phyloP scores from a whole-genome alignment of 2,113 vertebrate genomes.

The Fulmarus glacialis region DNA sequence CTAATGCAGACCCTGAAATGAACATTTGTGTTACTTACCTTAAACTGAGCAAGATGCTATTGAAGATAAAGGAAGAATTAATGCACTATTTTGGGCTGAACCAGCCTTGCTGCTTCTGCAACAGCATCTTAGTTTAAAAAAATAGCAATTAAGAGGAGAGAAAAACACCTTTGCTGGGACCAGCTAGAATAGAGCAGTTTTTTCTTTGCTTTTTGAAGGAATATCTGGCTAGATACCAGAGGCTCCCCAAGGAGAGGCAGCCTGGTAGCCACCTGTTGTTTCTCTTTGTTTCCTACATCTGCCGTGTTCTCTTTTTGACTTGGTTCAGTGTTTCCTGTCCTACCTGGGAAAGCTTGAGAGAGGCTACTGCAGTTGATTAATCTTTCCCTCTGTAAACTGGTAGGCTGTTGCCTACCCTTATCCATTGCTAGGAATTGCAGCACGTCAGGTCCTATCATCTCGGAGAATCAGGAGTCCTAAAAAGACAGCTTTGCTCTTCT shows the following conservation, averaged over 20 bases:
- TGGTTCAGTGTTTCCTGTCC: background rate
- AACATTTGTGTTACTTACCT: background rate
- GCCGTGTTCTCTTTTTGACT: background rate
- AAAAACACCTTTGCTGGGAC: background rate
- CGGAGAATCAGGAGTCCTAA: fast-evolving
- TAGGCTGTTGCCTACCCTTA: background rate
- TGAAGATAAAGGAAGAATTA: background rate
- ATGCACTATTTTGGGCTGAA: background rate
- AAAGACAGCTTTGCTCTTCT: background rate
- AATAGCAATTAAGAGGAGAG: background rate
- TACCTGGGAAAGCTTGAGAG: background rate
- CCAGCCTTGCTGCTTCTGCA: background rate
- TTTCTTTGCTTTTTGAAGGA: background rate
- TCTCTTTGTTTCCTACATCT: background rate
- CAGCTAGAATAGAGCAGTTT: background rate
- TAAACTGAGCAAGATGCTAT: background rate
- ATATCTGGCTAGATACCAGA: background rate
- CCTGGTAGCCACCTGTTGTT: background rate
- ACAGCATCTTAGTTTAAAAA: background rate
- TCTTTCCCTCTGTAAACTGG: background rate
- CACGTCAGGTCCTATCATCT: background rate
- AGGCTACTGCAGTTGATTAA: background rate
- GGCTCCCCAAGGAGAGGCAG: background rate
- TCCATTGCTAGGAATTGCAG: background rate
- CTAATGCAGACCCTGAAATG: background rate